Base-by-base conservation (phyloP, 2,888 invertebrate genomes). In the Spodoptera littoralis region DNA sequence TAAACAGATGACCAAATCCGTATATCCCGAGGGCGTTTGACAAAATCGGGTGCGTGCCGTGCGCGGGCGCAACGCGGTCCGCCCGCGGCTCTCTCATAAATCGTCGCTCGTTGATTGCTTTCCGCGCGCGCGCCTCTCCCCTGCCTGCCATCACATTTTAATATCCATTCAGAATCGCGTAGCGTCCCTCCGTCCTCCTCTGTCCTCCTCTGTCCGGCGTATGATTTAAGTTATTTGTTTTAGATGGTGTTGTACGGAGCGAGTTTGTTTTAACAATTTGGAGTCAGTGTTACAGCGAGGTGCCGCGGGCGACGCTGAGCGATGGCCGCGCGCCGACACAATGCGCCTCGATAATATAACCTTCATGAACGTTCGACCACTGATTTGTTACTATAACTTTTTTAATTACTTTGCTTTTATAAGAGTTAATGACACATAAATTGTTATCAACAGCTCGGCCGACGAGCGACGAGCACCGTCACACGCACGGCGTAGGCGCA, bases 151-250 rank as follows among this genome's bases (percentile, higher is more conserved):
- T 80, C 82, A 81, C 83, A 83, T 83, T 85, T 85, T 85, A 88
- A 87, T 88, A 84, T 81, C 84, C 84, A 88, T 84, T 86, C 86
- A 87, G 82, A 61, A 82, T 83, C 83, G 84, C 84, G 85, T 83
- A 82, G 84, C 84, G 85, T 80, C 69, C 60, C 60, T 48, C 57
- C 36, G 18, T 74, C 70, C 51, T 59, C 22, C 43, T 44, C 66
- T 41, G 48, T 61, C 70, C 71, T 71, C 69, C 64, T 59, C 63
- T 49, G 22, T 53, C 61, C 47, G 42, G 27, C 22, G 86, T 85
- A 88, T 90, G 89, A 91, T 91, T 90, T 90, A 91, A 88, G 80
- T 89, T 91, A 90, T 92, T 91, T 89, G 90, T 90, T 91, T 91
- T 88, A 89, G 88, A 88, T 86, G 81, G 87, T 86, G 81, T 88